Evolutionary conservation across 2,797 vertebrate genomes (phyloP).

Genomic region (Eospalax fontanierii): DNA sequence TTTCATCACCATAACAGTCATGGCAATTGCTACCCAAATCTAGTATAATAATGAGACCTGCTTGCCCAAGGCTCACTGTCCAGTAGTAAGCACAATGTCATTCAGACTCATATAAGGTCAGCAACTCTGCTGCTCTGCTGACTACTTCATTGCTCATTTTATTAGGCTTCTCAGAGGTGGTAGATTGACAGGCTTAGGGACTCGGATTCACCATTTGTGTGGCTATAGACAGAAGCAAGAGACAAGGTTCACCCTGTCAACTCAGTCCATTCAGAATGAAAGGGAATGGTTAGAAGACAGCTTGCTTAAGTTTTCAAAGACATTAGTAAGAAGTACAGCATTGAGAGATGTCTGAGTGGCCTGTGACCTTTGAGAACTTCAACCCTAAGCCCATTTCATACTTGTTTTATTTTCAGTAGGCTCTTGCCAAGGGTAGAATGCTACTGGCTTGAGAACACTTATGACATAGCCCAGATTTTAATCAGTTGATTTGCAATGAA

Average conservation of each 20-base stretch:
- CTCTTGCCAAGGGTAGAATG: conserved; percentile 5
- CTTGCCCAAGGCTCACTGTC: conserved; percentile 7
- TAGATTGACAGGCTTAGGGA: conserved; percentile 42
- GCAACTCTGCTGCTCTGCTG: conserved; percentile 52
- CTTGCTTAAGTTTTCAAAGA: conserved; percentile 58
- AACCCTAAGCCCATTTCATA: conserved; percentile 50
- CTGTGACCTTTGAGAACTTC: background rate
- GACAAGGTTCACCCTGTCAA: conserved; percentile 15
- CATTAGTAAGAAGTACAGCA: background rate
- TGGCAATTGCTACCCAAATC: background rate
- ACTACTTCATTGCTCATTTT: conserved; percentile 46
- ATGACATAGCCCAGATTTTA: conserved; percentile 75
- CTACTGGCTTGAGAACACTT: conserved; percentile 69
- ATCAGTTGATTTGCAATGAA: conserved; percentile 71
- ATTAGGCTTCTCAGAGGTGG: conserved; percentile 10
- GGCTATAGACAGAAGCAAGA: conserved; percentile 23
- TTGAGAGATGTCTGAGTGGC: conserved; percentile 40
- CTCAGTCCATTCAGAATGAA: conserved; percentile 23
- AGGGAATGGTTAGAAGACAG: background rate
- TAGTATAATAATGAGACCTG: conserved; percentile 38
- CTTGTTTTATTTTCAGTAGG: conserved; percentile 62
- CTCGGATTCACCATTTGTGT: background rate
- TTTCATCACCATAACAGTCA: background rate
- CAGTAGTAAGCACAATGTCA: conserved; percentile 3
- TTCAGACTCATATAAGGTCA: conserved; percentile 68